Evolutionary conservation across 2,113 vertebrate genomes (phyloP), one percentile per base, ranked within the genome.

Genomic region (Vimba vimba): DNA sequence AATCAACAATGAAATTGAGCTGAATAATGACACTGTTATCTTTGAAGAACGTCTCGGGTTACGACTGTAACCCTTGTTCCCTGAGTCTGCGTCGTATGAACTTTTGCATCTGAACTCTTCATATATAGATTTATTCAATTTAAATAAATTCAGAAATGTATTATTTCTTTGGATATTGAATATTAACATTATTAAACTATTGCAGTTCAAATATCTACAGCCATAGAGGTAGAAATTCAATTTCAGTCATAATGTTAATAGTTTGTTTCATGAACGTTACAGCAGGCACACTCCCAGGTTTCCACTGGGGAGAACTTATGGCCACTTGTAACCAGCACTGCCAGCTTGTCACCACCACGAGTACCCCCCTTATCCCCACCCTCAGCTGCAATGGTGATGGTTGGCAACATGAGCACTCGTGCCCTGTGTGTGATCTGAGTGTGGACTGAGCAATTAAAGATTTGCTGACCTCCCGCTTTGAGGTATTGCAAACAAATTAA

Each of bases 261-360:
- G 45, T 79, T 69, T 39, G 60, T 79, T 82, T 82, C 10, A 52
- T 33, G 55, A 83, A 52, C 17, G 50, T 19, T 82, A 15, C 66
- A 83, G 27, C 68, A 50, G 52, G 79, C 73, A 62, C n/a, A 69
- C n/a, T 50, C 25, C 69, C 83, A 77, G 71, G 43, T 85, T 85
- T 85, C 79, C 73, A 82, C 78, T 78, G 25, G 83, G 82, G 78
- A 78, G 62, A 78, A 68, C 62, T 88, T 83, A 88, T 85, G 64
- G n/a, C 21, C 71, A 77, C 55, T 88, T 71, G 59, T 77, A 79
- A 11, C 47, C 62, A 73, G 74, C 30, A 7, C 25, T 78, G 71
- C 69, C 78, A 71, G 60, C 43, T 6, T 85, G 73, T 19, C 74
- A 76, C 19, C 64, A 60, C 68, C 39, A 30, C 57, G 4, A 79